Base-by-base conservation (phyloP, 1,140 invertebrate genomes). In the Capitella teleta region DNA sequence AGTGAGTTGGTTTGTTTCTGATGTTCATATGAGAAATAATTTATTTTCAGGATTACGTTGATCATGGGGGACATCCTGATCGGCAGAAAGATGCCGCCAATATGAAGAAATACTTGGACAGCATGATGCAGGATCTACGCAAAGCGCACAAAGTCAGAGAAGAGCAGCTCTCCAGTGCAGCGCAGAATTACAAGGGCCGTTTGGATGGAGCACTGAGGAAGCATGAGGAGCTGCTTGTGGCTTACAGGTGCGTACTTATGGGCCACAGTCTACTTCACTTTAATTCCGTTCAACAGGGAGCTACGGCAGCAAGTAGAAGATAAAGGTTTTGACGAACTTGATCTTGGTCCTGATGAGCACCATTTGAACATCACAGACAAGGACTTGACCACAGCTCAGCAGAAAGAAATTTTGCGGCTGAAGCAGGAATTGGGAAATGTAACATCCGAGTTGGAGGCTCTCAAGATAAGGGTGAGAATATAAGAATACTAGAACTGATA, bases 111-210 rank as follows among this genome's bases (percentile, higher is more conserved):
- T 68, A 68, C 50, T 55, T 61, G 12, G 59, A 68, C 32, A 53
- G 51, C 23, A 70, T 70, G 68, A 18, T 69, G 24, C 63, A 64
- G 42, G 68, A 70, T 44, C 63, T 69, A n/a, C 60, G 60, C 12
- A 55, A 57, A 47, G 58, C 63, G 12, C 63, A 68, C 59, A 60
- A 58, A 41, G 58, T 63, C 28, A 37, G 68, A 14, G 68, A 71
- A 44, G 63, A 67, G 28, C 68, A 69, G 52, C 56, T 71, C 1
- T 64, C 62, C 49, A 56, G 61, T 16, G 68, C 67, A 4, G 66
- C 67, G 12, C 63, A 63, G 45, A 56, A 57, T 8, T 67, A 57
- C 45, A 56, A 57, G 24, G 53, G 54, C 26, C 55, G 55, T 19
- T 47, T 63, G 43, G 54, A 60, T 24, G 53, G 59, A 19, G 55